Conservation (phyloP, 2,888 invertebrate genomes). For the Steinernema scapterisci region DNA sequence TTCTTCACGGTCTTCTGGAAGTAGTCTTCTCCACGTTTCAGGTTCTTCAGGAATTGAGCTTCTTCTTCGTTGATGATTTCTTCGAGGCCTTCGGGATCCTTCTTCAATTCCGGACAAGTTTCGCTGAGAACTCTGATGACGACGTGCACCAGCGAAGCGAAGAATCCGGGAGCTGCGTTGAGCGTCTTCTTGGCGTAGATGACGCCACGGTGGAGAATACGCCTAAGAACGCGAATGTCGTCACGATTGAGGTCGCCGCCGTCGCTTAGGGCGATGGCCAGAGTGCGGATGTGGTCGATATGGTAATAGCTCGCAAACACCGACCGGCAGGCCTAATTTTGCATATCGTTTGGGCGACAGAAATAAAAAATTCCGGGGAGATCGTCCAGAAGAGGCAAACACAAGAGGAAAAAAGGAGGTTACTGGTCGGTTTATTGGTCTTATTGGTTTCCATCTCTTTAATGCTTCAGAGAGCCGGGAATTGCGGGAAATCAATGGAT, state of each 20-base stretch:
- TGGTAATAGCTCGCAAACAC: no score
- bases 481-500: no score
- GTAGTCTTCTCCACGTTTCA: conserved; percentile 85
- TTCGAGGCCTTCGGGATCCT: conserved; percentile 85
- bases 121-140: conserved; percentile 82
- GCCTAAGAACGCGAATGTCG: conserved; percentile 91
- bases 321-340: no score
- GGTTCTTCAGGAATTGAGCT: conserved; percentile 91
- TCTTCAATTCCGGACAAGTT: conserved; percentile 76
- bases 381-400: no score
- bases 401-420: no score
- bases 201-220: conserved; percentile 91
- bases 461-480: no score
- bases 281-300: conserved; percentile 96
- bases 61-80: conserved; percentile 98
- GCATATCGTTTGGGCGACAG: no score
- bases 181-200: conserved; percentile 95
- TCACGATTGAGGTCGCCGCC: conserved; percentile 96
- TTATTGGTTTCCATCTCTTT: no score
- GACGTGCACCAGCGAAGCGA: conserved; percentile 84
- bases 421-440: no score
- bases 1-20: conserved; percentile 88
- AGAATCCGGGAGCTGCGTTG: conserved; percentile 91
- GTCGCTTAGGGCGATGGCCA: conserved; percentile 94
- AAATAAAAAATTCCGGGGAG: no score